phyloP scores from a whole-genome alignment of 1,140 invertebrate species.

The Gryllus bimaculatus region DNA sequence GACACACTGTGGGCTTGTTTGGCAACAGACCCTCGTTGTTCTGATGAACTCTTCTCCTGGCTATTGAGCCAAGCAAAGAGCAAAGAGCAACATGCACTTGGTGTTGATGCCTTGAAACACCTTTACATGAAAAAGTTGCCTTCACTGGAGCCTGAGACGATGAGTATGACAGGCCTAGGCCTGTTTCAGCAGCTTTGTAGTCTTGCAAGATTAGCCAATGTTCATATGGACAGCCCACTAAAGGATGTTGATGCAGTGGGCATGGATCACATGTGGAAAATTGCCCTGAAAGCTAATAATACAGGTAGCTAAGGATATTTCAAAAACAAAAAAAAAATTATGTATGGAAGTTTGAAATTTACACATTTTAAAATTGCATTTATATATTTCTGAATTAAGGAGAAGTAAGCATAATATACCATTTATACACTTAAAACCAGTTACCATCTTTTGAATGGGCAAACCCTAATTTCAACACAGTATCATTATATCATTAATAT shows the following conservation, averaged over 20 bases:
- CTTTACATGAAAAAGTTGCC: constrained; percentile 84
- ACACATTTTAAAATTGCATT: too few species aligned
- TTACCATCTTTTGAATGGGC: too few species aligned
- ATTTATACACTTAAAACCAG: too few species aligned
- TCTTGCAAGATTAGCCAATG: constrained; percentile 60
- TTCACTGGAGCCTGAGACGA: constrained; percentile 72
- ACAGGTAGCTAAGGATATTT: constrained; percentile 44
- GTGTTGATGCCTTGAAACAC: constrained; percentile 74
- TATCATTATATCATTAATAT: too few species aligned
- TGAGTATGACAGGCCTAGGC: constrained; percentile 83
- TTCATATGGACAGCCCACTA: constrained; percentile 36
- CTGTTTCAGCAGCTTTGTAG: constrained; percentile 86
- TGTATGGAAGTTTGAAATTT: too few species aligned
- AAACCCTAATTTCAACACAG: too few species aligned
- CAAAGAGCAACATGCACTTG: constrained; percentile 82
- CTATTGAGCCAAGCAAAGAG: constrained; percentile 78
- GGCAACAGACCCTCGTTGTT: constrained; percentile 68
- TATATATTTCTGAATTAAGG: too few species aligned
- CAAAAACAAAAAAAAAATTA: too few species aligned
- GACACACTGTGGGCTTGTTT: constrained; percentile 85
- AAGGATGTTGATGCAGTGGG: constrained; percentile 48
- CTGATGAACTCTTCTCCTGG: constrained; percentile 89
- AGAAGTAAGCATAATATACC: too few species aligned
- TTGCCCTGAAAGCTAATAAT: constrained; percentile 76
- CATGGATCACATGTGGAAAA: constrained; percentile 90